phyloP scores from a whole-genome alignment of 2,113 vertebrate genomes.

The Apeltes quadracus region DNA sequence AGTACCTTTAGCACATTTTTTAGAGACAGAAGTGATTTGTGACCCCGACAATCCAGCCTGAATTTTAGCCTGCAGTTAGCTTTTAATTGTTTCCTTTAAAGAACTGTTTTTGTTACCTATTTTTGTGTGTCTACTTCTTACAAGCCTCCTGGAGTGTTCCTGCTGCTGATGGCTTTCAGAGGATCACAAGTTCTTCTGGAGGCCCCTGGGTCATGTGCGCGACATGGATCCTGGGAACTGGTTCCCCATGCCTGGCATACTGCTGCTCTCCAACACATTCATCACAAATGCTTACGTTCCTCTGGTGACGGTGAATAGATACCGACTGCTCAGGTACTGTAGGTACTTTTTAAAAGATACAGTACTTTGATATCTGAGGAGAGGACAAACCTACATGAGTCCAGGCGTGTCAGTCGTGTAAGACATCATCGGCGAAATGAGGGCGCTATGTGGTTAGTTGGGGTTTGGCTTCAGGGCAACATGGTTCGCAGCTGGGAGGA shows the following conservation, averaged over 20 bases:
- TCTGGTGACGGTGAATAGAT: background rate
- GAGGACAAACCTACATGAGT: constrained; percentile 26
- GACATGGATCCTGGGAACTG: constrained; percentile 39
- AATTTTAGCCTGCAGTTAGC: background rate
- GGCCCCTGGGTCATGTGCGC: background rate
- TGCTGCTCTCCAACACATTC: constrained; percentile 24
- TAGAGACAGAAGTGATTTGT: background rate
- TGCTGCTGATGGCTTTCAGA: background rate
- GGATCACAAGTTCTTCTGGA: background rate
- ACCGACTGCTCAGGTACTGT: background rate
- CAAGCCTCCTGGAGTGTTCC: constrained; percentile 3
- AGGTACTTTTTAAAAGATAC: background rate
- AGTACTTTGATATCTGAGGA: background rate
- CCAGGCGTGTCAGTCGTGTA: constrained; percentile 28
- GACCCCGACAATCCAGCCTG: background rate
- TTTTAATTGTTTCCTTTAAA: background rate
- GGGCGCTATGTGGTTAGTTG: constrained; percentile 43
- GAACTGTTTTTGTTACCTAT: background rate
- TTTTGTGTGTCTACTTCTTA: background rate
- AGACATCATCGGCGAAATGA: constrained; percentile 35
- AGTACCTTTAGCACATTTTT: background rate
- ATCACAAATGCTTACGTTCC: constrained; percentile 23
- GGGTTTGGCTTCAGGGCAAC: constrained; percentile 54
- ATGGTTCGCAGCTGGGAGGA: constrained; percentile 21
- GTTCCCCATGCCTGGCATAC: constrained; percentile 47